Conservation (phyloP, 1,140 invertebrate species). For the Neocloeon triangulifer region DNA sequence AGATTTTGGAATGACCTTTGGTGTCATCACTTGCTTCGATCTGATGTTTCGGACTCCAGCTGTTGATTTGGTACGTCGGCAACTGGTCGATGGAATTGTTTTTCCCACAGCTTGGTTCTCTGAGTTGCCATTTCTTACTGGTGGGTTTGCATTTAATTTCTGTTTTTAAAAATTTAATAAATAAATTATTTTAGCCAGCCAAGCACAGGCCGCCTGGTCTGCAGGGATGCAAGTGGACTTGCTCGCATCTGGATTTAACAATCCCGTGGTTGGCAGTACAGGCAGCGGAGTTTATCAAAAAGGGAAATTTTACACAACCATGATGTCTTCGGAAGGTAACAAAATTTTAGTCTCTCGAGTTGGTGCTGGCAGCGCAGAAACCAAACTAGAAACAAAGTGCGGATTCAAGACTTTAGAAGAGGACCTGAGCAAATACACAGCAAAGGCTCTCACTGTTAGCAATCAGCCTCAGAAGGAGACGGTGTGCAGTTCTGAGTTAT, state of each 20-base stretch:
- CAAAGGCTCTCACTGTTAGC: too few species aligned
- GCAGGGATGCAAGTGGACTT: constrained; percentile 27
- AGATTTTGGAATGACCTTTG: constrained; percentile 63
- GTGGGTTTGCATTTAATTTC: too few species aligned
- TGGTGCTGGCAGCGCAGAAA: too few species aligned
- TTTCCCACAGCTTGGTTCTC: constrained; percentile 50
- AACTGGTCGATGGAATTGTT: constrained; percentile 37
- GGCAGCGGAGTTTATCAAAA: constrained; percentile 36
- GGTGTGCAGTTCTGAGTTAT: too few species aligned
- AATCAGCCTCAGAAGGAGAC: too few species aligned
- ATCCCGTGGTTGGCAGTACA: constrained; percentile 18
- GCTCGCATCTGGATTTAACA: constrained; percentile 27
- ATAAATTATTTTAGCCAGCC: constrained; percentile 14
- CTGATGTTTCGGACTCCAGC: constrained; percentile 39
- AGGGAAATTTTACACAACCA: too few species aligned
- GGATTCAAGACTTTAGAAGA: too few species aligned
- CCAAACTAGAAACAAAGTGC: too few species aligned
- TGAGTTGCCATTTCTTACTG: constrained; percentile 42
- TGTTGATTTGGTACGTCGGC: constrained; percentile 23
- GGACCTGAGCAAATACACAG: too few species aligned
- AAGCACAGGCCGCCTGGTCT: constrained; percentile 28
- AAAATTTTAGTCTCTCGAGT: too few species aligned
- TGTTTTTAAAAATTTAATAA: too few species aligned
- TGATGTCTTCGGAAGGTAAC: too few species aligned
- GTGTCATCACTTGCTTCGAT: constrained; percentile 52